A percentile compares a stretch with the other conserved stretches of the same genome.
phyloP scores from a whole-genome alignment of 2,797 vertebrate genomes.

The Glyptemys insculpta region DNA sequence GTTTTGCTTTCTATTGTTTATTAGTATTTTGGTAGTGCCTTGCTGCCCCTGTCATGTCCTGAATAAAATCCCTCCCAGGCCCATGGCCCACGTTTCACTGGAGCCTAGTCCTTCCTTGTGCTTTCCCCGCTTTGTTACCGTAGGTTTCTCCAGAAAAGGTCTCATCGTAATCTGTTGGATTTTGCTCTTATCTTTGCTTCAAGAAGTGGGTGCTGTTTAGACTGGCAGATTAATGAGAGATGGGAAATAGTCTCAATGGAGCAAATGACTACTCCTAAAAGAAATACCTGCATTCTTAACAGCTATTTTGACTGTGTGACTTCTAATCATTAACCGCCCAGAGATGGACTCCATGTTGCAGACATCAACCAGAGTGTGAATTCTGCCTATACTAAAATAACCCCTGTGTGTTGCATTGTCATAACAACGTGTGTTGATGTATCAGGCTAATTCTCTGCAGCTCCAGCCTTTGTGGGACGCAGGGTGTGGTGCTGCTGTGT shows the following conservation, averaged over 20 bases:
- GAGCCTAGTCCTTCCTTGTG: not conserved
- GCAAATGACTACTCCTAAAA: accelerated
- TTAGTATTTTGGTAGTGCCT: not conserved
- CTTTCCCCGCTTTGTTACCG: not conserved
- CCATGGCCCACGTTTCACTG: not conserved
- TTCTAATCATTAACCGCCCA: not conserved
- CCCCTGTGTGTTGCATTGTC: not conserved
- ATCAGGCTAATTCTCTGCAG: not conserved
- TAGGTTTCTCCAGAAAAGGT: not conserved
- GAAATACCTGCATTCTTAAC: not conserved
- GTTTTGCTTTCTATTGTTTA: not conserved
- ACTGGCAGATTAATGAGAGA: not conserved
- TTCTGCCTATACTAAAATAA: too few species aligned
- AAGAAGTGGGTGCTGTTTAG: not conserved
- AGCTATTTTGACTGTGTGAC: not conserved
- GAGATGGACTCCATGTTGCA: not conserved
- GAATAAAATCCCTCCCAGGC: accelerated
- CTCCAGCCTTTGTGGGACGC: not conserved
- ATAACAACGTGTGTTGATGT: not conserved
- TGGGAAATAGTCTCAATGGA: accelerated
- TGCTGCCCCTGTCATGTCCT: not conserved
- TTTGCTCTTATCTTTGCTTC: not conserved
- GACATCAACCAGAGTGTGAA: not conserved
- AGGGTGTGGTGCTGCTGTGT: not conserved
- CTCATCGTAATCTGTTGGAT: not conserved